Conservation (phyloP, 2,113 vertebrate genomes). For the Thunnus thynnus region DNA sequence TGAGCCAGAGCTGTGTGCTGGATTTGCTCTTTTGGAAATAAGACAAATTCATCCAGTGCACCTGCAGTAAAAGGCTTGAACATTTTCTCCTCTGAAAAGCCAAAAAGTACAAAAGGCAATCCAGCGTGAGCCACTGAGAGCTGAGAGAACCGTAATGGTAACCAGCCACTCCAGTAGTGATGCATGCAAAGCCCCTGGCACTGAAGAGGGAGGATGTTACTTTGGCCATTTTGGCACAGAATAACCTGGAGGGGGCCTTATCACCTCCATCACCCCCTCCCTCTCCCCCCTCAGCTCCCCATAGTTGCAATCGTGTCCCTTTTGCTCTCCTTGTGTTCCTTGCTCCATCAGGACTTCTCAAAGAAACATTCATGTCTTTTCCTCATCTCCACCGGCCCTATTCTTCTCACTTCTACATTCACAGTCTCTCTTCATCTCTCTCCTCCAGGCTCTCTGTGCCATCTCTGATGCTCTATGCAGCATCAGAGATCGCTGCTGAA, state of each 20-base stretch:
- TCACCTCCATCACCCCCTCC: slow-evolving; percentile 37
- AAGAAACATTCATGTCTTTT: slow-evolving; percentile 27
- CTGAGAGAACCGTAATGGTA: slow-evolving; percentile 37
- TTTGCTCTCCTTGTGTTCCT: slow-evolving; percentile 40
- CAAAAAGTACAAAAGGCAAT: slow-evolving; percentile 37
- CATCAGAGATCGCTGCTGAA: slow-evolving; percentile 62
- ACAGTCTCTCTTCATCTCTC: slow-evolving; percentile 51
- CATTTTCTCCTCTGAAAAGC: slow-evolving; percentile 40
- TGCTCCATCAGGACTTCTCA: slow-evolving; percentile 46
- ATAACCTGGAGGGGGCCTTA: slow-evolving; percentile 52
- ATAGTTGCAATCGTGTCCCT: slow-evolving; percentile 34
- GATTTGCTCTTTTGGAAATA: slow-evolving; percentile 16
- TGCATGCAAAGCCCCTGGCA: slow-evolving; percentile 38
- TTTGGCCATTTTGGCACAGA: slow-evolving; percentile 47
- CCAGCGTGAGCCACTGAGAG: slow-evolving; percentile 40
- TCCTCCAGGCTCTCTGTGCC: slow-evolving; percentile 56
- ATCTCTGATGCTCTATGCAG: slow-evolving; percentile 51
- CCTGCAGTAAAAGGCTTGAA: slow-evolving; percentile 31
- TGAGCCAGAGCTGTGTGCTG: background rate
- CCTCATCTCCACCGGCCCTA: slow-evolving; percentile 25
- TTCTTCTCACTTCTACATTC: slow-evolving; percentile 47
- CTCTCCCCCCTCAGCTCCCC: background rate
- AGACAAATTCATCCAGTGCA: slow-evolving; percentile 23
- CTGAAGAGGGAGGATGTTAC: slow-evolving; percentile 33
- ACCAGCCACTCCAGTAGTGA: slow-evolving; percentile 55